phyloP scores from a whole-genome alignment of 2,797 vertebrate species.

The Rhinatrema bivittatum region DNA sequence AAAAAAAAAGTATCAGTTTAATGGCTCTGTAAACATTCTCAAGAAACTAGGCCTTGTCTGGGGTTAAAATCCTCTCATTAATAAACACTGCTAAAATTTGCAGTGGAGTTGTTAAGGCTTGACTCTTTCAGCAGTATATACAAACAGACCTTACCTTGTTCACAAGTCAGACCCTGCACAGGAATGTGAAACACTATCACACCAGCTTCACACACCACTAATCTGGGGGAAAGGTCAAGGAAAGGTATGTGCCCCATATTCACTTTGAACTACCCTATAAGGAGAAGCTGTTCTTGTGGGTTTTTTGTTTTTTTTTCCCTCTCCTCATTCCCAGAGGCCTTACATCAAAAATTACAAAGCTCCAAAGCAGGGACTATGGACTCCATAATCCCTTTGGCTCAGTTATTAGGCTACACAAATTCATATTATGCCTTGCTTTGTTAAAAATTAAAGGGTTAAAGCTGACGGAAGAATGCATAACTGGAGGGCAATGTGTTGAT shows the following conservation, averaged over 20 bases:
- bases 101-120: neutral
- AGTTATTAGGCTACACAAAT: neutral
- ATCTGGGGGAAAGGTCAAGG: constrained; percentile 68
- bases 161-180: neutral
- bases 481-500: too few species aligned
- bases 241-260: constrained; percentile 42
- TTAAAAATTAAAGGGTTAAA: too few species aligned
- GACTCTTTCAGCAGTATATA: too few species aligned
- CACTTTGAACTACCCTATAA: constrained; percentile 12
- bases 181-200: constrained; percentile 29
- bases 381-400: neutral
- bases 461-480: too few species aligned
- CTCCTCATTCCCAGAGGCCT: neutral
- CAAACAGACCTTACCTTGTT: constrained; percentile 8
- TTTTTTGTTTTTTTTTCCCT: too few species aligned
- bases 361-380: too few species aligned
- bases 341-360: too few species aligned
- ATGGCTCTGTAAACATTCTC: too few species aligned
- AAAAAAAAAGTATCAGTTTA: too few species aligned
- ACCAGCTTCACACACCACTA: constrained; percentile 27
- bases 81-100: too few species aligned
- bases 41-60: too few species aligned
- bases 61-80: too few species aligned
- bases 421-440: neutral
- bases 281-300: neutral